Evolutionary conservation across 2,888 invertebrate species (phyloP).

Genomic region (Parnassius smintheus): DNA sequence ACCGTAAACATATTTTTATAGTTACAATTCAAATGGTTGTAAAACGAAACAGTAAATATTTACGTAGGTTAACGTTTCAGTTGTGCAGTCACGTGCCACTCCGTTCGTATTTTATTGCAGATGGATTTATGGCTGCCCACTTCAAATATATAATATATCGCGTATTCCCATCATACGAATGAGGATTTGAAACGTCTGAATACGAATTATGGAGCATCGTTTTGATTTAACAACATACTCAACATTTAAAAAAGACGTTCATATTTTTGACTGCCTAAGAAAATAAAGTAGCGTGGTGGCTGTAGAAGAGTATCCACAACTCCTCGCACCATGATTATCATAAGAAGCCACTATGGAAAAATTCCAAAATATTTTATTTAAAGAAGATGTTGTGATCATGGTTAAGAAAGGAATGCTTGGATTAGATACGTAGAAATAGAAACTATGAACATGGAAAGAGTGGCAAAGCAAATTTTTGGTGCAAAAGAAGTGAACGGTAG

Average conservation of each 20-base stretch:
- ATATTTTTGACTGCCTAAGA: no score
- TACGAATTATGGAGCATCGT: conserved; percentile 10
- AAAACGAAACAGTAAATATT: conserved; percentile 64
- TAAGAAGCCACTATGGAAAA: no score
- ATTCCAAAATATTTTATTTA: no score
- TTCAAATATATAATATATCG: conserved; percentile 49
- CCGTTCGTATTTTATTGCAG: conserved; percentile 60
- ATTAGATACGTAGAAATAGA: no score
- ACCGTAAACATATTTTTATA: conserved; percentile 43
- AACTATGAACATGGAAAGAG: no score
- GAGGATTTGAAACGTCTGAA: conserved; percentile 12
- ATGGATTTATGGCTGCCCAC: conserved; percentile 60
- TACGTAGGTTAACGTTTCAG: conserved; percentile 49
- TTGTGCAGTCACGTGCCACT: conserved; percentile 54
- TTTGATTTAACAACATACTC: conserved; percentile 12
- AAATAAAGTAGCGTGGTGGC: no score
- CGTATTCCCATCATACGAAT: conserved; percentile 37
- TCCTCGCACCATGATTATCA: no score
- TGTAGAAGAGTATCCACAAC: no score
- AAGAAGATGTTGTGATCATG: no score
- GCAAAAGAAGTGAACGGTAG: no score
- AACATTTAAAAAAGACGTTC: background rate
- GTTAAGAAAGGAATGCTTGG: no score
- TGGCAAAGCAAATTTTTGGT: no score
- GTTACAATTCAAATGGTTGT: conserved; percentile 44